A percentile compares a stretch with the other conserved stretches of the same genome.
Conservation (phyloP, 2,113 vertebrate genomes). For the Cephalopholis sonnerati region DNA sequence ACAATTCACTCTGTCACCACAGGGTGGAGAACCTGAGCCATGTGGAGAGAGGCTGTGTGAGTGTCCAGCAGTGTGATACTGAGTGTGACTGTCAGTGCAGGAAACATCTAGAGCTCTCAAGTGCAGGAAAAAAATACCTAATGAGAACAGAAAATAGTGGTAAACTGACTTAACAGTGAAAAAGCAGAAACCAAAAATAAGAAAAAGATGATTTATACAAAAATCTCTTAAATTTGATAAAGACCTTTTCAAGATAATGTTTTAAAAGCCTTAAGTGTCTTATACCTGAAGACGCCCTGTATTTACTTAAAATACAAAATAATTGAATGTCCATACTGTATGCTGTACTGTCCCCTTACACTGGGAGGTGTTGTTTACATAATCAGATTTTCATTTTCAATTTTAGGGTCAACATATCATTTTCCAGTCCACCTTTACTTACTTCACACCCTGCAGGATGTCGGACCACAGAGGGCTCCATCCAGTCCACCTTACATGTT, state of each 20-base stretch:
- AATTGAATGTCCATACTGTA: neutral
- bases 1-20: constrained; percentile 28
- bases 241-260: too few relatives aligned
- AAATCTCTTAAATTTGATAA: too few relatives aligned
- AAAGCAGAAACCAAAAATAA: too few relatives aligned
- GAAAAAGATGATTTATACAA: too few relatives aligned
- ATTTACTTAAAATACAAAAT: neutral
- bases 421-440: neutral
- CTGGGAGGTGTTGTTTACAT: neutral
- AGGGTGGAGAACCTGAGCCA: constrained; percentile 50
- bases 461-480: neutral
- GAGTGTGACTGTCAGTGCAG: neutral
- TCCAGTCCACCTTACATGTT: neutral
- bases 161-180: too few relatives aligned
- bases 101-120: neutral
- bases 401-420: neutral
- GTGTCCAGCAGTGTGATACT: neutral
- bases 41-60: neutral
- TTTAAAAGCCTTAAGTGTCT: too few relatives aligned
- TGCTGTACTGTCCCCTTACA: neutral
- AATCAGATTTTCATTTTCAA: neutral
- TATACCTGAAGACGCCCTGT: too few relatives aligned
- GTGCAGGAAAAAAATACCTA: neutral
- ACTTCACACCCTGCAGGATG: neutral
- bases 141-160: too few relatives aligned